Evolutionary conservation across 2,797 vertebrate species (phyloP).

Genomic region (Fratercula arctica): DNA sequence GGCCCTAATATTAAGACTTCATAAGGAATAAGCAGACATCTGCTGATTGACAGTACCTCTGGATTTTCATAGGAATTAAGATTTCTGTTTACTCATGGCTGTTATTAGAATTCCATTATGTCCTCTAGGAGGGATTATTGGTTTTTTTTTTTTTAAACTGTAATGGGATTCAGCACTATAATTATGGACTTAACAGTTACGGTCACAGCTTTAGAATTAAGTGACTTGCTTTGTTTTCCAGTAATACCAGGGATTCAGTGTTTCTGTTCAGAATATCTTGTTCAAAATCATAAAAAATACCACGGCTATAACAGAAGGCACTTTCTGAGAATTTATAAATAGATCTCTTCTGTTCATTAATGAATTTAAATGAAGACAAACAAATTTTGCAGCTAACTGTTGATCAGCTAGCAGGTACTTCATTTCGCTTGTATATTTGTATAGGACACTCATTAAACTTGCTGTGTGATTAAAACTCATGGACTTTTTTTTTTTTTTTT

Average conservation of each 20-base stretch:
- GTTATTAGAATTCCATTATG: background rate
- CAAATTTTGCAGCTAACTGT: background rate
- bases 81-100: background rate
- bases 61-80: background rate
- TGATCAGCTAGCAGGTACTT: background rate
- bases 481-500: background rate
- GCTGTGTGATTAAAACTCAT: background rate
- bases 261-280: background rate
- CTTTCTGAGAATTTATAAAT: background rate
- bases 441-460: background rate
- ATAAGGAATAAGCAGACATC: background rate
- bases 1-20: background rate
- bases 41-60: background rate
- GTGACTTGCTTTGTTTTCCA: background rate
- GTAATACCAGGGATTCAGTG: background rate
- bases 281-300: background rate
- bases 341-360: background rate
- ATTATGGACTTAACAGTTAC: background rate
- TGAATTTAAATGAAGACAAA: conserved; percentile 12
- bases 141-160: background rate
- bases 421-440: background rate
- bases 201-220: background rate
- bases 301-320: background rate
- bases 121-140: background rate
- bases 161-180: background rate